Percentiles rank a stretch among this genome's conserved stretches.
phyloP scores from a whole-genome alignment of 1,140 invertebrate genomes.

The Cheumatopsyche charites region DNA sequence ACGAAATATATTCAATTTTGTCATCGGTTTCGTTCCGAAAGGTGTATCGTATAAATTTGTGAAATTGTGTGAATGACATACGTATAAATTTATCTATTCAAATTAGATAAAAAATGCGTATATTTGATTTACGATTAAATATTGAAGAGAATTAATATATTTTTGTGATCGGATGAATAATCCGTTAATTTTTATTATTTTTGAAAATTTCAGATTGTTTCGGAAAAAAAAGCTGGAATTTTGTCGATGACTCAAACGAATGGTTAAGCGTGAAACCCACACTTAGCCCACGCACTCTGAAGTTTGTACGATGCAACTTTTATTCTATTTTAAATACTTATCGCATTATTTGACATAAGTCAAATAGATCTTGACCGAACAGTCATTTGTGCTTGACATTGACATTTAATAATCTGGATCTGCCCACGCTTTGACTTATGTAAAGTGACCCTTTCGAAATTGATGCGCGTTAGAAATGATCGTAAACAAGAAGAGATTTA shows the following conservation, averaged over 20 bases:
- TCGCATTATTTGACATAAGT: neutral
- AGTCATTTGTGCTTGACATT: slow-evolving; percentile 1
- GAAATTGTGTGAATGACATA: slow-evolving; percentile 1
- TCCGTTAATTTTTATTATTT: neutral
- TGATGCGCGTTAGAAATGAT: neutral
- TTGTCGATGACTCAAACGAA: neutral
- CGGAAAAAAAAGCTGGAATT: too few species aligned
- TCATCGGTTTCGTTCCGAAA: slow-evolving; percentile 5
- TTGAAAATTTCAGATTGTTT: neutral
- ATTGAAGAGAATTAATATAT: too few species aligned
- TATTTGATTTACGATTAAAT: too few species aligned
- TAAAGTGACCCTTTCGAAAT: neutral
- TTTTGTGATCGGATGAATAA: too few species aligned
- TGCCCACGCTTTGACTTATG: neutral
- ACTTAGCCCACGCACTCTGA: neutral
- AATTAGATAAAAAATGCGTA: neutral
- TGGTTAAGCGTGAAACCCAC: neutral
- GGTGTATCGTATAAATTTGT: slow-evolving; percentile 16
- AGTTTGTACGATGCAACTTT: neutral
- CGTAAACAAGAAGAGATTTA: too few species aligned
- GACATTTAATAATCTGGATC: slow-evolving; percentile 22
- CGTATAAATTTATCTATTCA: slow-evolving; percentile 16
- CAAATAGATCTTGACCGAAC: neutral
- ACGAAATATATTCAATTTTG: slow-evolving; percentile 26
- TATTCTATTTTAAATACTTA: slow-evolving; percentile 5